phyloP scores from a whole-genome alignment of 2,113 vertebrate species.

The Ictalurus furcatus region DNA sequence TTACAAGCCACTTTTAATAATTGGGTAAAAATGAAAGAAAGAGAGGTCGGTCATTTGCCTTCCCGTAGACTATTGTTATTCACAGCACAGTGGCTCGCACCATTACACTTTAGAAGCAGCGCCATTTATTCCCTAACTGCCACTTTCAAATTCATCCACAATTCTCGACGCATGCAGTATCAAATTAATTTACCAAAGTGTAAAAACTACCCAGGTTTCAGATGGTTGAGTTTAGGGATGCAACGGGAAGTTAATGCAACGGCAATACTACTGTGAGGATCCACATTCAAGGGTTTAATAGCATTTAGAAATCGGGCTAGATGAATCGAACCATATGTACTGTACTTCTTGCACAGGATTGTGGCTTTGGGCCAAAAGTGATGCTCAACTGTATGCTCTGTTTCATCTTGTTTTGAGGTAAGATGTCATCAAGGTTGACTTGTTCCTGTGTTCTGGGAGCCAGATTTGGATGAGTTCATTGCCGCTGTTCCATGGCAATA shows the following conservation, averaged over 20 bases:
- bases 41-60: neutral
- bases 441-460: conserved; percentile 7
- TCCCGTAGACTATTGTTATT: neutral
- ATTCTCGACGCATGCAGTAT: neutral
- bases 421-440: neutral
- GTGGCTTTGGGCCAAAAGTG: neutral
- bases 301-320: neutral
- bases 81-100: neutral
- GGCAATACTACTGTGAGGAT: neutral
- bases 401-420: neutral
- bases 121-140: neutral
- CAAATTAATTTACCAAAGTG: neutral
- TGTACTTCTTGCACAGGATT: neutral
- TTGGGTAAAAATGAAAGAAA: neutral
- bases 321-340: neutral
- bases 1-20: neutral
- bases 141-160: neutral
- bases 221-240: neutral
- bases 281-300: neutral
- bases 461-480: conserved; percentile 12
- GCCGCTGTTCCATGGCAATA: conserved; percentile 1
- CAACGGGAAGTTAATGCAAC: neutral
- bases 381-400: neutral
- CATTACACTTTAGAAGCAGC: neutral
- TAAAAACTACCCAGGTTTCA: neutral